Evolutionary conservation across 2,888 invertebrate species (phyloP).

Genomic region (Tupiocoris notatus): DNA sequence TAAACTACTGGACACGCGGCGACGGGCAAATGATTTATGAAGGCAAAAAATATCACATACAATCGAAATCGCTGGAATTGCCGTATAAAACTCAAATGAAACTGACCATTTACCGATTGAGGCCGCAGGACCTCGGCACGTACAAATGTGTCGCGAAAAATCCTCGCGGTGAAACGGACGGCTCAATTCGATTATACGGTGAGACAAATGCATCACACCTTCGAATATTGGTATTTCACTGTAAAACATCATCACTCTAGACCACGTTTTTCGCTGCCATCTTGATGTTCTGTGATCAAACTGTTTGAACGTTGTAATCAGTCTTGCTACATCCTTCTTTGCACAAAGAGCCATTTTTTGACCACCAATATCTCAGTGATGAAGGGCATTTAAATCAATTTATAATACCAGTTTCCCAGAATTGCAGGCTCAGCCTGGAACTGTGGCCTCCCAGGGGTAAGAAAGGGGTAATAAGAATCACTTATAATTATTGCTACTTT

Average conservation of each 20-base stretch:
- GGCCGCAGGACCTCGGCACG: constrained; percentile 75
- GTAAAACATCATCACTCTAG: neutral
- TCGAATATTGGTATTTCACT: no score
- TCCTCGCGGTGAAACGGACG: constrained; percentile 86
- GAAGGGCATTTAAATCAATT: no score
- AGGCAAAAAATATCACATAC: constrained; percentile 69
- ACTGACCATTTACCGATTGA: constrained; percentile 73
- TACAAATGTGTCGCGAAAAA: constrained; percentile 89
- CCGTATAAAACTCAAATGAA: constrained; percentile 86
- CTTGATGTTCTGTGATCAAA: neutral
- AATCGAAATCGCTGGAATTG: constrained; percentile 48
- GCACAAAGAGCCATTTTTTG: no score
- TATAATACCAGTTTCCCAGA: no score
- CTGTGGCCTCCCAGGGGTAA: no score
- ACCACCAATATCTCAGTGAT: no score
- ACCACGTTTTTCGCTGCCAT: neutral
- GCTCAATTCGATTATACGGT: constrained; percentile 85
- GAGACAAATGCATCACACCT: constrained; percentile 55
- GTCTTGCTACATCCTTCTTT: no score
- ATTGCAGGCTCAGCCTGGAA: no score
- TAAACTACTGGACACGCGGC: constrained; percentile 87
- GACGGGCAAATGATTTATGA: constrained; percentile 88
- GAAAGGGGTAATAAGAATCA: no score
- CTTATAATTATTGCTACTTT: neutral
- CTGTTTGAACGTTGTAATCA: neutral